phyloP scores from a whole-genome alignment of 2,888 invertebrate genomes.

The Aethes cnicana region DNA sequence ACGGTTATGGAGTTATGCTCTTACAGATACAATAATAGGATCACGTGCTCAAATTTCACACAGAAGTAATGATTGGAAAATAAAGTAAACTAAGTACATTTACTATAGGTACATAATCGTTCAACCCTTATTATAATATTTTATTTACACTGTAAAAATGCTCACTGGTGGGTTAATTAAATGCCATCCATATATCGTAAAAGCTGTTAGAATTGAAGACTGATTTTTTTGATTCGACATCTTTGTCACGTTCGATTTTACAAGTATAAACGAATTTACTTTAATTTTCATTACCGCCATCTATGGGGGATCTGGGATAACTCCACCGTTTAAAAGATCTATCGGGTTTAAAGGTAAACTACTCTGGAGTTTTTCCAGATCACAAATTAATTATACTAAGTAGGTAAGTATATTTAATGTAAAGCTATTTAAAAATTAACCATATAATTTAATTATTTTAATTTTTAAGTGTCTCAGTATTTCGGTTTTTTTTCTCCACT shows the following conservation, averaged over 20 bases:
- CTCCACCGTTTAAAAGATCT: conserved; percentile 37
- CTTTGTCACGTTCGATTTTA: conserved; percentile 25
- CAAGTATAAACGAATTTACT: conserved; percentile 26
- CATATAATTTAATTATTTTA: conserved; percentile 16
- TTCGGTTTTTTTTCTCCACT: conserved; percentile 21
- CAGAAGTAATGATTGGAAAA: too few species aligned
- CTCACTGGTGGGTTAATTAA: conserved; percentile 6
- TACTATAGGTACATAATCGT: too few species aligned
- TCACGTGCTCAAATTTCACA: too few species aligned
- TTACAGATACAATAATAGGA: too few species aligned
- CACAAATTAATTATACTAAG: conserved; percentile 15
- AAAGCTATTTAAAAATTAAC: conserved; percentile 39
- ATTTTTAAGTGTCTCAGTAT: conserved; percentile 25
- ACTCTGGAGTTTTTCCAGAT: conserved; percentile 39
- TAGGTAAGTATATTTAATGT: too few species aligned
- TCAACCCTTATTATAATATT: too few species aligned
- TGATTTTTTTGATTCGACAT: conserved; percentile 22
- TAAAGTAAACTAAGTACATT: too few species aligned
- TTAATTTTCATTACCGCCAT: conserved; percentile 35
- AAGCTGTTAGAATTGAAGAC: conserved; percentile 22
- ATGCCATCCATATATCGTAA: conserved; percentile 8
- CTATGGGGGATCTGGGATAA: conserved; percentile 38
- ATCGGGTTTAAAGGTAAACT: conserved; percentile 35
- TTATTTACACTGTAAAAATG: too few species aligned
- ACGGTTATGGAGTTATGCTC: too few species aligned